phyloP scores from a whole-genome alignment of 2,113 vertebrate genomes.

The Thinocorus orbignyianus region DNA sequence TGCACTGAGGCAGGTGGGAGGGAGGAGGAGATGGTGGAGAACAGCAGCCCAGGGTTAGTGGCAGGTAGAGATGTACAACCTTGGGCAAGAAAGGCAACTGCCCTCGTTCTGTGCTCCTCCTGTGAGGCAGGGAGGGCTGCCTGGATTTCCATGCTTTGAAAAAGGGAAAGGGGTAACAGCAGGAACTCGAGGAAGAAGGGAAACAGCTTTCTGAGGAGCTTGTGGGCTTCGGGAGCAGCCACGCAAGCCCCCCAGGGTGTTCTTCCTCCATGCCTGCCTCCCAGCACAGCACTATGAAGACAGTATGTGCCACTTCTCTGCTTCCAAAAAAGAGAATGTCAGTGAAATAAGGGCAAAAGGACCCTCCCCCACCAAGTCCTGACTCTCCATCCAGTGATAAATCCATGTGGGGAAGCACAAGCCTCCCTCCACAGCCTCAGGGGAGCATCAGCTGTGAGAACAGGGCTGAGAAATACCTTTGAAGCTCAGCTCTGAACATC shows the following conservation, averaged over 20 bases:
- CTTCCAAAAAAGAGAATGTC: background rate
- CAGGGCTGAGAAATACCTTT: background rate
- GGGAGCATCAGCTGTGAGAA: background rate
- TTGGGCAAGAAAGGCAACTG: fast-evolving
- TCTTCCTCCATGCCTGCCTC: background rate
- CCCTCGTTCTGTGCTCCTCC: background rate
- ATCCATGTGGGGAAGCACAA: background rate
- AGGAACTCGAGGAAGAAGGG: background rate
- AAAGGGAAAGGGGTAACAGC: background rate
- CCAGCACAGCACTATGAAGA: background rate
- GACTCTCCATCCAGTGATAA: background rate
- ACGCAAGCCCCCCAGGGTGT: background rate
- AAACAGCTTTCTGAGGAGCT: background rate
- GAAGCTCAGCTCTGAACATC: background rate
- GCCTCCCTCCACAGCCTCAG: background rate
- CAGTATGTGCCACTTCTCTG: fast-evolving
- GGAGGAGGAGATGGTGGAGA: background rate
- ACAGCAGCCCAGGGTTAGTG: background rate
- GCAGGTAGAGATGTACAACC: background rate
- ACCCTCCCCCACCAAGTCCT: background rate
- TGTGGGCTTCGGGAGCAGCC: background rate
- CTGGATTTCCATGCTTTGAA: fast-evolving
- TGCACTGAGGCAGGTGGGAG: fast-evolving
- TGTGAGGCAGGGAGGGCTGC: background rate
- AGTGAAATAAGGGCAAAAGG: background rate